phyloP scores from a whole-genome alignment of 1,140 invertebrate genomes.

The Probaryconus sp. region DNA sequence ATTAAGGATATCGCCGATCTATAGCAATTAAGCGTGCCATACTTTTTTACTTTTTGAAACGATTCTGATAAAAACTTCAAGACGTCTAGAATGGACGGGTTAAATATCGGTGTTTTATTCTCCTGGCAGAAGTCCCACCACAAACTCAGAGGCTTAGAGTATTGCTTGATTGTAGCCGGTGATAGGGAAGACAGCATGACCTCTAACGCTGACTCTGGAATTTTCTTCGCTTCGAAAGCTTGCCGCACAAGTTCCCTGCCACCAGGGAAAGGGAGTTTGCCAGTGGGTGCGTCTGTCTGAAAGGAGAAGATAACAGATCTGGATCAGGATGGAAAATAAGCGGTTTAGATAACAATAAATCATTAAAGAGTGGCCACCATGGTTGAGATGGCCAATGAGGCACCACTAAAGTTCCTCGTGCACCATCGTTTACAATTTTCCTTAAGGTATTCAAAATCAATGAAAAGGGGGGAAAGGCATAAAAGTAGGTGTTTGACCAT shows the following conservation, averaged over 20 bases:
- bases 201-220: slow-evolving; percentile 1
- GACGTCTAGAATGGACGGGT: not conserved
- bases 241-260: not conserved
- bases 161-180: slow-evolving; percentile 7
- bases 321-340: not conserved
- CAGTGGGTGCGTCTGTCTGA: not conserved
- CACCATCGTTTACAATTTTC: slow-evolving; percentile 1
- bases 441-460: not conserved
- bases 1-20: slow-evolving; percentile 26
- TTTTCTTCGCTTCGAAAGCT: not conserved
- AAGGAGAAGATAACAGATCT: not conserved
- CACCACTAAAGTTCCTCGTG: not conserved
- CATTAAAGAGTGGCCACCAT: slow-evolving; percentile 7
- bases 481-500: slow-evolving; percentile 15
- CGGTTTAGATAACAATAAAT: not conserved
- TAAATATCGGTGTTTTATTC: not conserved
- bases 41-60: not conserved
- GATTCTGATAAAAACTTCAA: slow-evolving; percentile 4
- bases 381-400: slow-evolving; percentile 8
- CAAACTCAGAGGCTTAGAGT: slow-evolving; percentile 11
- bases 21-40: slow-evolving; percentile 27
- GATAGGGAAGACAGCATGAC: slow-evolving; percentile 1
- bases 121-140: slow-evolving; percentile 25
- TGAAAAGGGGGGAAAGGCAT: slow-evolving; percentile 15
- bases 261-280: not conserved